Evolutionary conservation across 2,113 vertebrate species (phyloP).

Genomic region (Dipodomys stephensi): DNA sequence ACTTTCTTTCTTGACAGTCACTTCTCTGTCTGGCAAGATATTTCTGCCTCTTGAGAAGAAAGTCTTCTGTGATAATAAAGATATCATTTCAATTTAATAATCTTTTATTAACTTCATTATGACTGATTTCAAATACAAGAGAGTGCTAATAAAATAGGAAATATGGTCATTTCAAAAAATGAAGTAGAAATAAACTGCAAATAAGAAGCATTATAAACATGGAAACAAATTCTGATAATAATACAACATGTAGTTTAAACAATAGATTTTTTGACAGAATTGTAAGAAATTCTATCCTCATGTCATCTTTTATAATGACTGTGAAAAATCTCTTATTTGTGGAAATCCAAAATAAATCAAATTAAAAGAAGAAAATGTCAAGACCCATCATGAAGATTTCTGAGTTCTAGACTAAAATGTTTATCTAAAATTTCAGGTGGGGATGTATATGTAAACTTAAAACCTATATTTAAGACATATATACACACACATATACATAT

Average conservation of each 20-base stretch:
- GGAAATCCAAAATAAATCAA: not conserved
- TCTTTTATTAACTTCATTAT: not conserved
- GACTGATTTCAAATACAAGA: not conserved
- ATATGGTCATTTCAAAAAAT: not conserved
- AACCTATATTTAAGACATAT: not conserved
- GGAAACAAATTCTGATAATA: not conserved
- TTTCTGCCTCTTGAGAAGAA: not conserved
- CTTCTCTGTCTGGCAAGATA: not conserved
- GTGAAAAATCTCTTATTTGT: not conserved
- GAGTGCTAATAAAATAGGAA: not conserved
- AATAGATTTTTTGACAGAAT: not conserved
- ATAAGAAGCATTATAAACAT: too few species aligned
- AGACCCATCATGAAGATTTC: not conserved
- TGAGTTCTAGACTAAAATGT: not conserved
- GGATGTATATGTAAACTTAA: not conserved
- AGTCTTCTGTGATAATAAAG: not conserved
- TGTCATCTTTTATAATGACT: not conserved
- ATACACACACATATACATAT: too few species aligned
- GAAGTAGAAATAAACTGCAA: too few species aligned
- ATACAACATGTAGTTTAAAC: not conserved
- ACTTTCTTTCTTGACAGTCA: not conserved
- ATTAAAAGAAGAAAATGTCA: too few species aligned
- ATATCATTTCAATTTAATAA: not conserved
- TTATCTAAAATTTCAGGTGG: not conserved
- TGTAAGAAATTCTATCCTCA: not conserved